Base-by-base conservation (phyloP, 1,140 invertebrate genomes). In the Telenomus remus region DNA sequence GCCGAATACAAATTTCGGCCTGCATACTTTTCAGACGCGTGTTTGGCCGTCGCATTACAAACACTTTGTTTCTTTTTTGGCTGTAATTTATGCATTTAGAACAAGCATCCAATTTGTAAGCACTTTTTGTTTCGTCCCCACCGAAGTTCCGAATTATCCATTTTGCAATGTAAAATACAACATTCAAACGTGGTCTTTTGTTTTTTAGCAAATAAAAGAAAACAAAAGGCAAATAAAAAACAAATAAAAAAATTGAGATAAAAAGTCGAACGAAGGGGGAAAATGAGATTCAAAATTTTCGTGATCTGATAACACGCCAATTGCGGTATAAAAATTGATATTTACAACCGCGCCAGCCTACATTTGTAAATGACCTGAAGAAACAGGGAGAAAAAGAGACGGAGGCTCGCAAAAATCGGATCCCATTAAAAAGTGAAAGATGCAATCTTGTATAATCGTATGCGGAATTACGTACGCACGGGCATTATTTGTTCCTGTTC, bases 341-440 rank as follows among this genome's bases (percentile, higher is more conserved):
- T 59, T 59, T 49, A 49, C 14, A 12, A 19, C 39, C 7, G 27
- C 33, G 10, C 8, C 34, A 49, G 33, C 56, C 56, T 59, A 59
- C 44, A 59, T 59, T 59, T 46, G 1, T 4, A 46, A 46, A 56
- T 10, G n/a, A 35, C 8, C 3, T 27, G 7, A 34, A 56, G 14
- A 10, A 13, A 27, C 19, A 27, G 19, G 6, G 19, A 6, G 6
- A 27, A 27, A 27, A 27, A 27, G 19, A 1, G 19, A 27, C 19
- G 19, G n/a, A 27, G 19, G 19, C 19, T 27, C 19, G 19, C 19
- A 50, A 54, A 64, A 53, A 39, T 47, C 6, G 12, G 35, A 54
- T 33, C 14, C 42, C 35, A 55, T 60, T 60, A 55, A 70, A 70
- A 60, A 60, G 50, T 70, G 56, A 68, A 68, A 68, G 64, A 69